These are phyloP conservation scores for Tauraco hartlaubi DNA, from an alignment of 2,797 vertebrate species.

Conservation along the genomic window DNA sequence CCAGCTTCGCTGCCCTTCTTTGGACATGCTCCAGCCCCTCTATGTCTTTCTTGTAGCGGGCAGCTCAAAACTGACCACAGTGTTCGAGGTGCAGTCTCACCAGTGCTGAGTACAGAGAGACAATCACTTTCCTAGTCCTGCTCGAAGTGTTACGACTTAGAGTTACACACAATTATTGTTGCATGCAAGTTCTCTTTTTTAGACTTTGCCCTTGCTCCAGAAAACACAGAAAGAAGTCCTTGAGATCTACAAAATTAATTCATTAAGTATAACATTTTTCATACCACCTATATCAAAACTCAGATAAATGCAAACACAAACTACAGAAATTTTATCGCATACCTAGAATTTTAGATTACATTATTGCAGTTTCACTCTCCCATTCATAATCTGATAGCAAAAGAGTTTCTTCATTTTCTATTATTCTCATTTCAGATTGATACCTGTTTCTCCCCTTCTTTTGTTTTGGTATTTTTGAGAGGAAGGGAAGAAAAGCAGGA, in stretches of 20 bases:
- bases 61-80: no score
- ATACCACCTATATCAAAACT: background rate
- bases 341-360: rapidly evolving
- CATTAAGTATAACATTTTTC: background rate
- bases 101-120: no score
- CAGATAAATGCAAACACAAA: background rate
- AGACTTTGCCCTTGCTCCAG: background rate
- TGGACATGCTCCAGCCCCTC: no score
- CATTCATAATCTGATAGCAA: background rate
- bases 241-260: background rate
- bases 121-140: no score
- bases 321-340: background rate
- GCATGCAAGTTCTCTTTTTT: background rate
- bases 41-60: no score
- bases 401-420: background rate
- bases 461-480: background rate
- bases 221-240: background rate
- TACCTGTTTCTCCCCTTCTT: background rate
- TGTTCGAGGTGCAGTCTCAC: no score
- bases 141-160: background rate
- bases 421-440: background rate
- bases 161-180: background rate
- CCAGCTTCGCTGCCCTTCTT: no score
- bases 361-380: background rate
- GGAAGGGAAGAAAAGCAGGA: background rate